Conservation (phyloP, 2,888 invertebrate genomes). For the Acronicta psi region DNA sequence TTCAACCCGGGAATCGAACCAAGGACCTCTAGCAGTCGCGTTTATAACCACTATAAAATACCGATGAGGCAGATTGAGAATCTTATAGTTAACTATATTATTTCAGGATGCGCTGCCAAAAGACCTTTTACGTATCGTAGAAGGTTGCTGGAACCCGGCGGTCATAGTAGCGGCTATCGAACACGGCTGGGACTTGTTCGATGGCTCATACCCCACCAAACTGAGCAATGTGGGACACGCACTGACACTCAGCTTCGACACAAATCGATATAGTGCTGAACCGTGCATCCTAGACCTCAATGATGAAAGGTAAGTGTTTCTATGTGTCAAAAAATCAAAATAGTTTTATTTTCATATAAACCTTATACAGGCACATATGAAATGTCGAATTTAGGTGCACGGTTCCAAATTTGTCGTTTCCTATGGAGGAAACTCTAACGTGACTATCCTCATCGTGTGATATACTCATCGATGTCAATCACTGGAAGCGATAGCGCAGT, state of each 20-base stretch:
- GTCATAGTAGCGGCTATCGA: conserved; percentile 92
- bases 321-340: background rate
- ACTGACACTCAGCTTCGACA: conserved; percentile 89
- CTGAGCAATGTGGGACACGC: conserved; percentile 92
- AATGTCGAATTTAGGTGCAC: too few relatives aligned
- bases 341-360: too few relatives aligned
- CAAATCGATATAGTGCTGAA: conserved; percentile 65
- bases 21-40: too few relatives aligned
- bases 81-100: background rate
- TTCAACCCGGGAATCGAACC: too few relatives aligned
- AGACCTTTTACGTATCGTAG: conserved; percentile 91
- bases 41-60: too few relatives aligned
- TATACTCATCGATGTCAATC: too few relatives aligned
- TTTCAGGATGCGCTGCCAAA: conserved; percentile 90
- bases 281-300: conserved; percentile 89
- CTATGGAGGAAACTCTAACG: too few relatives aligned
- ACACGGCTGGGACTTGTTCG: conserved; percentile 96
- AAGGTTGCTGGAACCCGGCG: conserved; percentile 94
- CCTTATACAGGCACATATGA: too few relatives aligned
- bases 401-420: too few relatives aligned
- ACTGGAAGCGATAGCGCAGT: too few relatives aligned
- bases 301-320: conserved; percentile 83
- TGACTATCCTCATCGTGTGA: too few relatives aligned
- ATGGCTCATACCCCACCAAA: conserved; percentile 94
- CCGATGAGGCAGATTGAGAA: too few relatives aligned